Evolutionary conservation across 1,140 invertebrate species (phyloP), one percentile per base, ranked within the genome.

Genomic region (Drosophila guanche): DNA sequence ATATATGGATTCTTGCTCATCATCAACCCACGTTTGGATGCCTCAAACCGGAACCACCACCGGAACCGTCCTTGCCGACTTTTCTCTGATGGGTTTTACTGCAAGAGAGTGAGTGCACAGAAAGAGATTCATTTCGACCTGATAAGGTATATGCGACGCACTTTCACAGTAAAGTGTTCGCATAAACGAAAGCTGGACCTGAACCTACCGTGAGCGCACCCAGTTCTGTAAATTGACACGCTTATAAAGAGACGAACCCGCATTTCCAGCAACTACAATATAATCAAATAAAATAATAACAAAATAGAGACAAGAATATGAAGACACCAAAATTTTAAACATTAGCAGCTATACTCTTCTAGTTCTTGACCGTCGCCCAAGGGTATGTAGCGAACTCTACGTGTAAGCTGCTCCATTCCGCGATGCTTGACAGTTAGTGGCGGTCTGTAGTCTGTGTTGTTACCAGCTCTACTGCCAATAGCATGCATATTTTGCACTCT

Each of bases 141-240:
- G 14, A 8, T 37, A n/a, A 14, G 5, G 8, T 25, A 16, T 6
- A 10, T 33, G 29, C 29, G 29, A 33, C 29, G 29, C 29, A 33
- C 29, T 6, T 5, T 27, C 29, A 33, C 29, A 33, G 8, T 33
- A 8, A 33, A 3, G 29, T 8, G 29, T 10, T 33, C 29, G 29
- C 8, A 10, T 33, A 33, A 10, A 10, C 29, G 29, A 3, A 33
- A 33, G 8, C 29, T 33, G 29, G 8, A 3, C 29, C 8, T 33
- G 29, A 42, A 70, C 67, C 54, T 70, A 70, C 67, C 67, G 54
- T 70, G 20, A 6, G 47, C 54, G 54, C 25, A 52, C 27, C 22
- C 47, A 37, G 4, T 8, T 16, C 22, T 42, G 29, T 22, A 45
- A 22, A 25, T 54, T 37, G 20, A 68, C 42, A 41, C 23, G 48